phyloP scores from a whole-genome alignment of 2,113 vertebrate genomes.

The Cyanoliseus patagonus region DNA sequence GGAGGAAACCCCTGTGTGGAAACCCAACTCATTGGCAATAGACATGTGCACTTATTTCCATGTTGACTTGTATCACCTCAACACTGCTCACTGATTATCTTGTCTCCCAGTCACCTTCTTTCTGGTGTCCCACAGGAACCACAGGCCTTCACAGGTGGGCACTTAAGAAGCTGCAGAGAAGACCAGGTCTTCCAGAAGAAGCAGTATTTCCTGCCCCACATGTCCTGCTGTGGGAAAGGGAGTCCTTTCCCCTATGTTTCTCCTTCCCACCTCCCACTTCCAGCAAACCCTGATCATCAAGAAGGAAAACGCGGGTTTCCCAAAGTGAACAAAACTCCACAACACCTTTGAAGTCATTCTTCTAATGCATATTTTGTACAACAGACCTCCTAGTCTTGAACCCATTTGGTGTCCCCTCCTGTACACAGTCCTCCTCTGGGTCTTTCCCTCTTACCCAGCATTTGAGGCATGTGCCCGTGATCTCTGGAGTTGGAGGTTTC shows the following conservation, averaged over 20 bases:
- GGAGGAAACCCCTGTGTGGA: background rate
- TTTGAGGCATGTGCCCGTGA: background rate
- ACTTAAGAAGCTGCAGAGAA: background rate
- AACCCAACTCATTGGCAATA: background rate
- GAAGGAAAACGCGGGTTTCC: background rate
- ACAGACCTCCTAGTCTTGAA: background rate
- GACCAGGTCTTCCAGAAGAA: background rate
- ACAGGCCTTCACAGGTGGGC: background rate
- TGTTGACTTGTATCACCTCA: background rate
- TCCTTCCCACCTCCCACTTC: background rate
- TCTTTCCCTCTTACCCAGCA: accelerated
- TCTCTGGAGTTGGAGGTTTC: background rate
- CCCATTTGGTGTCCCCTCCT: too few species aligned
- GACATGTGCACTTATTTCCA: accelerated
- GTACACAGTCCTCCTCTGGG: background rate
- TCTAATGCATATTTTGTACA: background rate
- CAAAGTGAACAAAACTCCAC: background rate
- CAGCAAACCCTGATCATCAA: accelerated
- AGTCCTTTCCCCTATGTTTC: background rate
- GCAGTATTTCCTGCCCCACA: background rate
- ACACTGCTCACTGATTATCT: background rate
- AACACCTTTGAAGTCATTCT: background rate
- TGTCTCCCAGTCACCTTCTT: background rate
- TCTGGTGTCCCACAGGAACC: background rate
- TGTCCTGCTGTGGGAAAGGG: background rate